Evolutionary conservation across 2,797 vertebrate genomes (phyloP), one percentile per base, ranked within the genome.

Genomic region (Chrosomus eos): DNA sequence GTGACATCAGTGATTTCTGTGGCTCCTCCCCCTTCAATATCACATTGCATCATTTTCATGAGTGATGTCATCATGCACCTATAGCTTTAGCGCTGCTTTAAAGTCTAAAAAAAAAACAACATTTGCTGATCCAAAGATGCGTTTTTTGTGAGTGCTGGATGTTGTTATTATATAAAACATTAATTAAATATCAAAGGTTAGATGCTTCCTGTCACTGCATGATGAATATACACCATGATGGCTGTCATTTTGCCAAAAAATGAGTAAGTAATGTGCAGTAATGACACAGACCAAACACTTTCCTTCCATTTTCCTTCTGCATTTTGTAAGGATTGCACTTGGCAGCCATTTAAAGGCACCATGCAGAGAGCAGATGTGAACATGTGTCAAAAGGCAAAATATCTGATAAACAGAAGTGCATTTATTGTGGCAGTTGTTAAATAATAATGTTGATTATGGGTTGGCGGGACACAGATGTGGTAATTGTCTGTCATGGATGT

Each of bases 391-490:
- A 95, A 95, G 94, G 93, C 95, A 93, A 94, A 94, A 96, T 95
- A 95, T 96, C 96, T 96, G 95, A 96, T 96, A 96, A 97, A 96
- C 95, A 96, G 95, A 95, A 97, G 96, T 96, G 96, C 96, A 96
- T 96, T 97, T 97, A 96, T 96, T 96, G 94, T 95, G 92, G 94
- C 95, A 96, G 96, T 97, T 95, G 95, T 96, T 97, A 96, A 96
- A 97, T 96, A 97, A 97, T 97, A 94, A 96, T 93, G 93, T 93
- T 96, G 97, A 97, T 99, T 98, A 99, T 97, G 96, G 97, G 96
- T 95, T 96, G 94, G 95, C 97, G 96, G 95, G 94, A 95, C 94
- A 96, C 96, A 96, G 95, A 96, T 96, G 95, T 94, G 95, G 95
- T 96, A 97, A 97, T 97, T 96, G 96, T 97, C 95, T 96, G 95